Conservation (phyloP, 2,113 vertebrate genomes). For the Notarius quadriscutis region DNA sequence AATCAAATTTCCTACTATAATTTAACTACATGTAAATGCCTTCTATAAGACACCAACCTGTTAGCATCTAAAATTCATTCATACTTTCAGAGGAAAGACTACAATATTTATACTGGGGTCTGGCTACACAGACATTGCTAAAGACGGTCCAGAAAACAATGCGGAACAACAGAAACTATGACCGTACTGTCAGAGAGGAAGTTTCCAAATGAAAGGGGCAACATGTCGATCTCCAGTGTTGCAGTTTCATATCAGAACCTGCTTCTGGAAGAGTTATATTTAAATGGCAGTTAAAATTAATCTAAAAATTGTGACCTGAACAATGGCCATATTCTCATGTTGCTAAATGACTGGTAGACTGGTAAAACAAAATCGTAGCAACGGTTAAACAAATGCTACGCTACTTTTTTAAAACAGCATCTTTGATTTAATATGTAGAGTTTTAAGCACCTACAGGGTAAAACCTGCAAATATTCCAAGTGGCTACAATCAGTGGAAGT, state of each 20-base stretch:
- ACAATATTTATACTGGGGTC: neutral
- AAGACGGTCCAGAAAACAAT: neutral
- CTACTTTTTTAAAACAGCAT: constrained; percentile 20
- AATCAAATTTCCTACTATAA: neutral
- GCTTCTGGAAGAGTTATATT: constrained; percentile 24
- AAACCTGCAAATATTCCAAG: constrained; percentile 10
- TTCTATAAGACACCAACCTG: neutral
- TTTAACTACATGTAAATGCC: neutral
- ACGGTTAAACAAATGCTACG: constrained; percentile 19
- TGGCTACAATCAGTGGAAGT: neutral
- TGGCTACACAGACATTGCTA: neutral
- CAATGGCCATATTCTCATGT: neutral
- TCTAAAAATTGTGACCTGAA: neutral
- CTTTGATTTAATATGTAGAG: constrained; percentile 18
- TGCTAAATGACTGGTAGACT: neutral
- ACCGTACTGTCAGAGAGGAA: neutral
- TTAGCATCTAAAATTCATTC: neutral
- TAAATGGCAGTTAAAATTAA: neutral
- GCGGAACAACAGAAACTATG: neutral
- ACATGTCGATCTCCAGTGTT: neutral
- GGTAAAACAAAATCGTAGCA: neutral
- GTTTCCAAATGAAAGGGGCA: constrained; percentile 3
- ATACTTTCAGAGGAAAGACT: neutral
- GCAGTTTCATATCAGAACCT: neutral
- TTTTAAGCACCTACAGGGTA: constrained; percentile 23